Conservation (phyloP, 1,140 invertebrate genomes). For the Medauroidea extradentata region DNA sequence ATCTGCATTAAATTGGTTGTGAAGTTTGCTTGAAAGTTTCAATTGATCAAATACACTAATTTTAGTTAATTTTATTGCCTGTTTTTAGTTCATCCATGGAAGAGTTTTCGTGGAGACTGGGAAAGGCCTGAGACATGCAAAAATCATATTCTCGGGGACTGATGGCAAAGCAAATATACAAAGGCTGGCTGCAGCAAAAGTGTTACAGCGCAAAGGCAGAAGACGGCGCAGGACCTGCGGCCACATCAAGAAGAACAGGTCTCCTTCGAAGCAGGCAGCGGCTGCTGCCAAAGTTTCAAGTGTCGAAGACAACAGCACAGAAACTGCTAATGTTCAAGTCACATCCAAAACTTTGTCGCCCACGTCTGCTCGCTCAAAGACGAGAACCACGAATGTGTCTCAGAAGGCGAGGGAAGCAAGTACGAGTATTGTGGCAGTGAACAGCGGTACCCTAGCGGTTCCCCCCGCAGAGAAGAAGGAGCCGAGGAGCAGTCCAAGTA, state of each 20-base stretch:
- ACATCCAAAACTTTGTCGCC: too few species aligned
- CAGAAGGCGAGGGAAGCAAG: too few species aligned
- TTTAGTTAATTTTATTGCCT: constrained; percentile 15
- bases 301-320: background rate
- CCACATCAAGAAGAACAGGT: background rate
- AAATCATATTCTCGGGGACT: constrained; percentile 49
- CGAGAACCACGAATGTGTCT: too few species aligned
- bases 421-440: too few species aligned
- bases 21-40: too few species aligned
- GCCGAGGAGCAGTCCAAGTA: too few species aligned
- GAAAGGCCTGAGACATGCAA: constrained; percentile 59
- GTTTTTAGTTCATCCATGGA: constrained; percentile 63
- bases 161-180: background rate
- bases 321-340: too few species aligned
- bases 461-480: too few species aligned
- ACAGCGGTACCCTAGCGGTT: too few species aligned
- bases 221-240: background rate
- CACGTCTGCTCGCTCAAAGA: too few species aligned
- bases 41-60: constrained; percentile 8
- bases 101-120: constrained; percentile 67
- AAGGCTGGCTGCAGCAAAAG: background rate
- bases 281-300: background rate
- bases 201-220: background rate
- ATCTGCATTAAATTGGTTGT: too few species aligned
- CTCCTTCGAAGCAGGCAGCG: background rate